Base-by-base conservation (phyloP, 1,140 invertebrate genomes). In the Ips typographus region DNA sequence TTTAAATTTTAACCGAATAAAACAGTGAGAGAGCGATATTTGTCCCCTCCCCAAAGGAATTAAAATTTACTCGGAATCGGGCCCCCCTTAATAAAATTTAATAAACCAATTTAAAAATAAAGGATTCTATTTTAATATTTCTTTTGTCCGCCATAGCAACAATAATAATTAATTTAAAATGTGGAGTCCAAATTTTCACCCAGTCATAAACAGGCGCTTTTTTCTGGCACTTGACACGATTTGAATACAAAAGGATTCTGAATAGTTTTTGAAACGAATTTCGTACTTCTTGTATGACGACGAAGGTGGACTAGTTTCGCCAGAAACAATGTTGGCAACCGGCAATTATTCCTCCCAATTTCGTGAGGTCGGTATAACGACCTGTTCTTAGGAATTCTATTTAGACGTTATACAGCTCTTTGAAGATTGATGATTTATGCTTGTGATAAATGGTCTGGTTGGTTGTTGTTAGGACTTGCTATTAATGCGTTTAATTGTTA, bases 261-360 rank as follows among this genome's bases (percentile, higher is more conserved):
- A 49, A 49, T 49, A 49, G 7, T 49, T 49, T 49, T 49, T 49
- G 44, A 49, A 3, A 22, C 3, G 44, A 49, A 22, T 49, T 49
- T 49, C 44, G 44, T 49, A 49, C 2, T 49, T 49, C 2, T 49
- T 22, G 22, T 22, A 22, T 22, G 22, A 22, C 22, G 22, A 22
- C 22, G 22, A 8, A 49, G 44, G 22, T 49, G 44, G 44, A 49
- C 44, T 49, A 49, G 6, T 49, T 49, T 49, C 44, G 44, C 44
- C 7, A 49, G 44, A 49, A 49, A 6, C 22, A 49, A 22, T 22
- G 44, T 22, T 49, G 22, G 22, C 44, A 22, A 49, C 44, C 3
- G 22, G 44, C 3, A 22, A 49, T 49, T 49, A 49, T 49, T 49
- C 44, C 44, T 49, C 44, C 44, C 44, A 49, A 49, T 49, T 49